These are phyloP conservation scores for Erannis defoliaria DNA, from an alignment of 2,888 invertebrate genomes.

Conservation along the genomic window DNA sequence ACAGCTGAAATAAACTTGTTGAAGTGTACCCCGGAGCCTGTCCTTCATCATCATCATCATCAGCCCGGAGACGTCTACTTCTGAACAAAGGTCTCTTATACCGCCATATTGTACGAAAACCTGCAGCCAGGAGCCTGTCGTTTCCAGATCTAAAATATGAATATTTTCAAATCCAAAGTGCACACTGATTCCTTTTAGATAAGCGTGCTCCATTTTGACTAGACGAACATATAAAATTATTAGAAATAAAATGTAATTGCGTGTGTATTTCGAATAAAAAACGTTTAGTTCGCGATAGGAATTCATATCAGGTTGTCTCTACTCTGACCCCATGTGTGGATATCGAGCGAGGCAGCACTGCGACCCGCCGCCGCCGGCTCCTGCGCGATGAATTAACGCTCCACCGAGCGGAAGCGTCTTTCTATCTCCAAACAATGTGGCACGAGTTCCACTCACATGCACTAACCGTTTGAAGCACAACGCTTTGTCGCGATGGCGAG, in stretches of 20 bases:
- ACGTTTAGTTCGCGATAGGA: background rate
- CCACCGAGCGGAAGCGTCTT: constrained; percentile 69
- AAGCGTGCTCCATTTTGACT: background rate
- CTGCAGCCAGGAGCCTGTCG: too few species aligned
- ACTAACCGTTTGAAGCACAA: constrained; percentile 33
- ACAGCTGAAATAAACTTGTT: too few species aligned
- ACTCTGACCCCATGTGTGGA: constrained; percentile 17
- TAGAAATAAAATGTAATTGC: too few species aligned
- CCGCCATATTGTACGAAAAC: too few species aligned
- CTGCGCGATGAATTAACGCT: constrained; percentile 70
- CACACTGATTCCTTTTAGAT: too few species aligned
- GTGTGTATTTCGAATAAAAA: background rate
- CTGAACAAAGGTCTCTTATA: too few species aligned
- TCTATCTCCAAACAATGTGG: constrained; percentile 66
- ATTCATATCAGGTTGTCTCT: constrained; percentile 21
- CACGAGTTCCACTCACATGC: constrained; percentile 24
- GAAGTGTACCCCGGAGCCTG: too few species aligned
- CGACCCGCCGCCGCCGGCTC: constrained; percentile 47
- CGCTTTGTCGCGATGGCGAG: constrained; percentile 28
- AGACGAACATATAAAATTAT: too few species aligned
- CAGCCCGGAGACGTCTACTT: too few species aligned
- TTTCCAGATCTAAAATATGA: too few species aligned
- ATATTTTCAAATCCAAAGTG: too few species aligned
- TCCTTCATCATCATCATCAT: too few species aligned
- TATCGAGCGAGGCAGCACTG: constrained; percentile 44